Base-by-base conservation (phyloP, 2,113 vertebrate genomes). In the Myiagra hebetior region DNA sequence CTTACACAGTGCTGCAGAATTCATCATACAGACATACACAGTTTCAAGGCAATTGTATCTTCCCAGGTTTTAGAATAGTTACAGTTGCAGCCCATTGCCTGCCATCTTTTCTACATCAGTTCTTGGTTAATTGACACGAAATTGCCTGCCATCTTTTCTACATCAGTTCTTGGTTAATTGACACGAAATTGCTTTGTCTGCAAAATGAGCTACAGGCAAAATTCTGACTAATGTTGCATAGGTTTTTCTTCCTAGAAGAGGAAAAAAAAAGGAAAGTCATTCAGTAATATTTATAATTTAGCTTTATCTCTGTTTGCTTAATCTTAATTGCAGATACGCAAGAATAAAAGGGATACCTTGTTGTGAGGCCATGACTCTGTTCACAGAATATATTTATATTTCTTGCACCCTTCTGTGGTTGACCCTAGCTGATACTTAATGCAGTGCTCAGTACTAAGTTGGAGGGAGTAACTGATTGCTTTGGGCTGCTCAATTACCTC, bases 1-100 rank as follows among this genome's bases (percentile, higher is more conserved):
- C 31, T 49, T 73, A 7, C 0, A 2, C 0, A 1, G 6, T 10
- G 13, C 46, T 74, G 50, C 60, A 67, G 12, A 74, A 49, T 30
- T 83, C n/a, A 37, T 72, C 26, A 7, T 39, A 26, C 50, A 53
- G 24, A 72, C 19, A 4, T 41, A 6, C 11, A 28, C 16, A 18
- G 7, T 74, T 64, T 42, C 16, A 27, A 37, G 33, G 33, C 39
- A 47, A 4, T 55, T 73, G 9, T 73, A 2, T 46, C 35, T 77
- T 80, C 7, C 11, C 31, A 11, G 15, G 7, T 55, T 84, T 80
- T 67, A 72, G 24, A 30, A 11, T 21, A 77, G 72, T 44, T 53
- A 12, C 10, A 24, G 16, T 31, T 35, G 49, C 56, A 88, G 83
- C 37, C 28, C 17, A 18, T 82, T 44, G n/a, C 24, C 27, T 91